phyloP scores from a whole-genome alignment of 2,797 vertebrate genomes.

The Myripristis murdjan region DNA sequence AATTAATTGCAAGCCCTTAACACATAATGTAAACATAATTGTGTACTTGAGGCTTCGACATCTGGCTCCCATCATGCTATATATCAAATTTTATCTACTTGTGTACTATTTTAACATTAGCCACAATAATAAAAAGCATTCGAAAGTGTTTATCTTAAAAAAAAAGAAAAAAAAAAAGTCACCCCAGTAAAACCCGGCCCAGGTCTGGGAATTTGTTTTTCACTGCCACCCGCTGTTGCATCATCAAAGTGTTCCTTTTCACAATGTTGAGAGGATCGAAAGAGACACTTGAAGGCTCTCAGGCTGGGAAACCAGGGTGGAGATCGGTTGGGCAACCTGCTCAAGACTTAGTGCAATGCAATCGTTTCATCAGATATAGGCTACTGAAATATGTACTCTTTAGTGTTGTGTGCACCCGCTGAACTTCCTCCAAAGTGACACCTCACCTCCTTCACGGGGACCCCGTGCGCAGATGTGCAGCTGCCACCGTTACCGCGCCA shows the following conservation, averaged over 20 bases:
- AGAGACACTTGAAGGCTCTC: constrained; percentile 23
- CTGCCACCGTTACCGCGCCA: constrained; percentile 10
- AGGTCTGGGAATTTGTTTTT: constrained; percentile 26
- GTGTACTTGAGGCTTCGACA: constrained; percentile 4
- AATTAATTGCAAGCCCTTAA: constrained; percentile 34
- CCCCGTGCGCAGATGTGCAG: background rate
- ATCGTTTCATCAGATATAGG: constrained; percentile 56
- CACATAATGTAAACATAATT: constrained; percentile 16
- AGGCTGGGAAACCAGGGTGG: constrained; percentile 21
- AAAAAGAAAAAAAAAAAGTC: constrained; percentile 20
- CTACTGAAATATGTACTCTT: background rate
- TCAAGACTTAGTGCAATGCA: constrained; percentile 32
- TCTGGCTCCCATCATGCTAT: constrained; percentile 22
- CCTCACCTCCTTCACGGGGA: background rate
- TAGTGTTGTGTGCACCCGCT: background rate
- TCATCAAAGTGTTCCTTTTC: constrained; percentile 49
- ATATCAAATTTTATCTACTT: constrained; percentile 16
- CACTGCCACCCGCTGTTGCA: constrained; percentile 32
- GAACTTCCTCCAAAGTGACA: background rate
- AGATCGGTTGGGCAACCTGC: constrained; percentile 59
- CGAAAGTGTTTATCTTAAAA: constrained; percentile 22
- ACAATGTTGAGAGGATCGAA: constrained; percentile 16
- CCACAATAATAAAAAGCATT: constrained; percentile 17
- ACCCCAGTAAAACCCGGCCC: background rate
- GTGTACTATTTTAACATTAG: constrained; percentile 18